Evolutionary conservation across 2,113 vertebrate genomes (phyloP), one percentile per base, ranked within the genome.

Genomic region (Ptilonorhynchus violaceus): DNA sequence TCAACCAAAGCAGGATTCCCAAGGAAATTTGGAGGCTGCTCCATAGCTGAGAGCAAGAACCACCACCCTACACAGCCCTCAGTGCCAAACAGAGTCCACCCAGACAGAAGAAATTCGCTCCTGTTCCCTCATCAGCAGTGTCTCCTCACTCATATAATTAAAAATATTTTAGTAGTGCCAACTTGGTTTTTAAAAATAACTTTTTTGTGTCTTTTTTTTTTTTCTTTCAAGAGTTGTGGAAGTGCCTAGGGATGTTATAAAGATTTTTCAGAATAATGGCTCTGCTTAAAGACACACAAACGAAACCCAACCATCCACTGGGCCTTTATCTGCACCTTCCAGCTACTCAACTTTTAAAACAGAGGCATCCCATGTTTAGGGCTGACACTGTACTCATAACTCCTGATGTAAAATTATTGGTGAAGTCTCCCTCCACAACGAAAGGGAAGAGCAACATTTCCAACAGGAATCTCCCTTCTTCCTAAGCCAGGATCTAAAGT

Each of bases 351-450:
- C 19, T 42, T 75, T 9, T n/a, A 31, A 59, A 56, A 76, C 18
- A 55, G 6, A 13, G 53, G 16, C 19, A 6, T 33, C 52, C 2
- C 10, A 10, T 0, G 6, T 20, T 73, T 21, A 39, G 41, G 37
- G 30, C 10, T 87, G 80, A n/a, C 52, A 20, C 15, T 49, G 3
- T 6, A 7, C 12, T 23, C 33, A 2, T 4, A 30, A 41, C 22
- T 67, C 70, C 2, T 30, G 42, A 15, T 6, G 6, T 10, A 1
- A 44, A 83, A 87, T 39, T 17, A 35, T 39, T 55, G 44, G 17
- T 0, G 3, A 4, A 8, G 5, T 6, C 16, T 30, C 42, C n/a
- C 50, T 44, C 4, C 5, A 16, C 9, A 10, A 27, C 1, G 20
- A 75, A 53, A 10, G 24, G n/a, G 28, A 92, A 64, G 56, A 85